Conservation (phyloP, 2,888 invertebrate species). For the Melinaea menophilus region DNA sequence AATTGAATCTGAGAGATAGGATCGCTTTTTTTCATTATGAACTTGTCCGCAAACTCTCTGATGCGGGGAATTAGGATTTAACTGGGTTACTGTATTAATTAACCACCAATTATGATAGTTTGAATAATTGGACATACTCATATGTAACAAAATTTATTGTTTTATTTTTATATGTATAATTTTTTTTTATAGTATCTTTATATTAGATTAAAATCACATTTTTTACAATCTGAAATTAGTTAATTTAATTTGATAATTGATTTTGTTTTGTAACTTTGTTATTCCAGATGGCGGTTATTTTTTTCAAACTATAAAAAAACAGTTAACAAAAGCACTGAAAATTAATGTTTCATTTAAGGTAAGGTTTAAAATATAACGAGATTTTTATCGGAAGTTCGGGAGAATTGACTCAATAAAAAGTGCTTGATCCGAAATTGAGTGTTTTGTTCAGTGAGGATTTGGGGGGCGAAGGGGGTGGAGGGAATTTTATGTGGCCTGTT, state of each 20-base stretch:
- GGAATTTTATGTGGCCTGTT: constrained; percentile 39
- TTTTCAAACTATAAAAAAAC: too few relatives aligned
- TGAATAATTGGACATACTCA: not conserved
- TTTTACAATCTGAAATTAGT: too few relatives aligned
- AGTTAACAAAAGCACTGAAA: constrained; percentile 14
- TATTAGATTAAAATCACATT: too few relatives aligned
- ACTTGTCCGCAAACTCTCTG: constrained; percentile 26
- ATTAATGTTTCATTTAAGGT: constrained; percentile 22
- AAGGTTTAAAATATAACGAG: constrained; percentile 15
- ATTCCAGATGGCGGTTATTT: too few relatives aligned
- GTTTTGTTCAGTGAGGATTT: constrained; percentile 47
- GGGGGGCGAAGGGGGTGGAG: constrained; percentile 31
- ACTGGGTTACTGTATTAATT: constrained; percentile 41
- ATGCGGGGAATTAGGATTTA: constrained; percentile 30
- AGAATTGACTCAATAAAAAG: constrained; percentile 36
- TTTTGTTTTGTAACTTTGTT: too few relatives aligned
- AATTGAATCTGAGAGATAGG: constrained; percentile 34
- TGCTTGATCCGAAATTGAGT: constrained; percentile 55
- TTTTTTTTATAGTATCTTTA: too few relatives aligned
- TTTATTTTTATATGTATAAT: not conserved
- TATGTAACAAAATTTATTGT: not conserved
- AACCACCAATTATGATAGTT: not conserved
- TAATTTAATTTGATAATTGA: too few relatives aligned
- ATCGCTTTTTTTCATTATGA: constrained; percentile 34
- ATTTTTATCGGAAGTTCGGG: constrained; percentile 14